Evolutionary conservation across 2,113 vertebrate species (phyloP).

Genomic region (Gila orcuttii): DNA sequence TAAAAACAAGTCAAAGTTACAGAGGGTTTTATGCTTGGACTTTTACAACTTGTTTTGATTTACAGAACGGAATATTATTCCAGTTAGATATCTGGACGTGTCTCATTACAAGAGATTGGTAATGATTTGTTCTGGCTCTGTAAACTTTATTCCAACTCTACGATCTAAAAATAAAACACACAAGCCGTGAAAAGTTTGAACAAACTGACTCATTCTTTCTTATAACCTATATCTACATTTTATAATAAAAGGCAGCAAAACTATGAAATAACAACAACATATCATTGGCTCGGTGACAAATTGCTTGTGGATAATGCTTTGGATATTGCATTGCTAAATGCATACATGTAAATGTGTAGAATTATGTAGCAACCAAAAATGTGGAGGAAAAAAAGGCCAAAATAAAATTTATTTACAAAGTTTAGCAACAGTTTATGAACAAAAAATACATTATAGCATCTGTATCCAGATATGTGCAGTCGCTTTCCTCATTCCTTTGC

Average conservation of each 20-base stretch:
- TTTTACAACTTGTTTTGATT: constrained; percentile 54
- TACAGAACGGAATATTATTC: constrained; percentile 44
- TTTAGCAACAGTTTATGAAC: not conserved
- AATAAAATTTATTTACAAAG: too few species aligned
- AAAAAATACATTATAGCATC: constrained; percentile 5
- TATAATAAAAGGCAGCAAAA: not conserved
- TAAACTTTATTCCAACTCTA: constrained; percentile 39
- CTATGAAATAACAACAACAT: not conserved
- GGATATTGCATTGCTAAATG: not conserved
- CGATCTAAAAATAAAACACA: not conserved
- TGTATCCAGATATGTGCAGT: constrained; percentile 7
- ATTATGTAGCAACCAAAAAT: not conserved
- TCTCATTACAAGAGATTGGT: constrained; percentile 37
- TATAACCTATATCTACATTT: not conserved
- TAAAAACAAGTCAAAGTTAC: constrained; percentile 35
- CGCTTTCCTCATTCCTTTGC: constrained; percentile 9
- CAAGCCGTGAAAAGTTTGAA: not conserved
- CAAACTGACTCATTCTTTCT: not conserved
- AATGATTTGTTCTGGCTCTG: constrained; percentile 48
- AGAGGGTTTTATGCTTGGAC: not conserved
- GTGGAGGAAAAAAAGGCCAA: too few species aligned
- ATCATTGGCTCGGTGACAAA: not conserved
- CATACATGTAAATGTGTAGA: not conserved
- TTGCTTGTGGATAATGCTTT: not conserved
- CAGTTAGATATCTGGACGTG: constrained; percentile 50